These are phyloP conservation scores for Drosophila dives DNA, from an alignment of 2,888 invertebrate species.

Conservation along the genomic window DNA sequence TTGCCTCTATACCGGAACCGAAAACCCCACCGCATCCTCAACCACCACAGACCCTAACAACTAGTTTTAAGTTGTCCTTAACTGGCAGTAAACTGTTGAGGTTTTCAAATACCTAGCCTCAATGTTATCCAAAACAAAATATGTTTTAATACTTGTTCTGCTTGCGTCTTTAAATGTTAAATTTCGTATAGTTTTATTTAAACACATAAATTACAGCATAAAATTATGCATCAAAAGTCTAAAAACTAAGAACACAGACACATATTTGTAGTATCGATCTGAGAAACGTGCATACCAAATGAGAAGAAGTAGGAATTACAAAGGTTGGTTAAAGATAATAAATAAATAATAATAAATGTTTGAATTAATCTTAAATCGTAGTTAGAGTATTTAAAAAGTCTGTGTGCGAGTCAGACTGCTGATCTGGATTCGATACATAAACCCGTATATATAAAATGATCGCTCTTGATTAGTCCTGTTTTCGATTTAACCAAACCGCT, in stretches of 20 bases:
- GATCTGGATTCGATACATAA: background rate
- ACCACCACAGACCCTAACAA: background rate
- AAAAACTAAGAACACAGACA: slow-evolving; percentile 3
- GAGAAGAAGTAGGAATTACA: background rate
- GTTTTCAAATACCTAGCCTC: slow-evolving; percentile 67
- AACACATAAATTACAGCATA: slow-evolving; percentile 33
- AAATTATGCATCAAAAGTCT: slow-evolving; percentile 24
- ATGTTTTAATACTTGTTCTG: slow-evolving; percentile 49
- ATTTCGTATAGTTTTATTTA: slow-evolving; percentile 58
- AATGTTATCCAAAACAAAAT: slow-evolving; percentile 53
- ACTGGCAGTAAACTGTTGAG: slow-evolving; percentile 61
- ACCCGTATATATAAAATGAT: background rate
- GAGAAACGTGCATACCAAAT: background rate
- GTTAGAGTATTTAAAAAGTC: background rate
- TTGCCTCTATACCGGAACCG: slow-evolving; percentile 21
- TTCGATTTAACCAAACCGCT: background rate
- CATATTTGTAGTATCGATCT: slow-evolving; percentile 1
- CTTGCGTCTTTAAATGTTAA: slow-evolving; percentile 53
- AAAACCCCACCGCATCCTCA: background rate
- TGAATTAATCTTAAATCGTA: background rate
- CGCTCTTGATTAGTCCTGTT: background rate
- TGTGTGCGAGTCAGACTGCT: background rate
- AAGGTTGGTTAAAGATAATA: background rate
- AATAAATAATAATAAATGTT: background rate
- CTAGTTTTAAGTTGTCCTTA: background rate